phyloP scores from a whole-genome alignment of 53 echinoderm and acorn worm genomes.

The Echinarachnius parma region DNA sequence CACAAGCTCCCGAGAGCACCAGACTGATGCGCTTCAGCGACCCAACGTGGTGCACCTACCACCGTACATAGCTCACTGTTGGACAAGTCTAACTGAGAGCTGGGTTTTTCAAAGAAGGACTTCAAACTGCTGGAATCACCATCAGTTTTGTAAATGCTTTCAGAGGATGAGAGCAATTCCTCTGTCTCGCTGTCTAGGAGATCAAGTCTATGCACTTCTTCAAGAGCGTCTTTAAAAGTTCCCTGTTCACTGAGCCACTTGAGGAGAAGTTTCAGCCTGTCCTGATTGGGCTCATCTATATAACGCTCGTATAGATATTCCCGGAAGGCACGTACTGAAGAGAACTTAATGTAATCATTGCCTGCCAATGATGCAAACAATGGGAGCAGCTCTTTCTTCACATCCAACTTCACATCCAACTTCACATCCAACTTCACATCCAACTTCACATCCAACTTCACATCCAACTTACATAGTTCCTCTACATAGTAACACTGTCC shows the following conservation, averaged over 20 bases:
- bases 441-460: too few species aligned
- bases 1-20: conserved; percentile 42
- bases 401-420: too few species aligned
- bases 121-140: conserved; percentile 24
- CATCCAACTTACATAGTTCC: conserved; percentile 65
- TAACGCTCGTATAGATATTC: neutral
- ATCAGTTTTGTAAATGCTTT: conserved; percentile 49
- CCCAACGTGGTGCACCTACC: conserved; percentile 49
- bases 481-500: conserved; percentile 16
- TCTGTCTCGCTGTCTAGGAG: conserved; percentile 11
- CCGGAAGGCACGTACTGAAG: conserved; percentile 21
- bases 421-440: too few species aligned
- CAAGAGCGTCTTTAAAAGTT: conserved; percentile 39
- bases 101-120: conserved; percentile 23
- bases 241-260: conserved; percentile 23
- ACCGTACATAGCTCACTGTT: neutral
- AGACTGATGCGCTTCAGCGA: conserved; percentile 34
- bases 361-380: conserved; percentile 78
- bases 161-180: conserved; percentile 33
- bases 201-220: conserved; percentile 41
- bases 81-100: neutral
- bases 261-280: conserved; percentile 10
- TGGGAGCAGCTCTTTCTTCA: conserved; percentile 71
- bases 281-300: conserved; percentile 9
- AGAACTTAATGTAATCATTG: conserved; percentile 72